Percentiles rank a stretch among this genome's conserved stretches.
These are phyloP conservation scores for Odontocerum albicorne DNA, from an alignment of 2,888 invertebrate genomes.

Conservation along the genomic window DNA sequence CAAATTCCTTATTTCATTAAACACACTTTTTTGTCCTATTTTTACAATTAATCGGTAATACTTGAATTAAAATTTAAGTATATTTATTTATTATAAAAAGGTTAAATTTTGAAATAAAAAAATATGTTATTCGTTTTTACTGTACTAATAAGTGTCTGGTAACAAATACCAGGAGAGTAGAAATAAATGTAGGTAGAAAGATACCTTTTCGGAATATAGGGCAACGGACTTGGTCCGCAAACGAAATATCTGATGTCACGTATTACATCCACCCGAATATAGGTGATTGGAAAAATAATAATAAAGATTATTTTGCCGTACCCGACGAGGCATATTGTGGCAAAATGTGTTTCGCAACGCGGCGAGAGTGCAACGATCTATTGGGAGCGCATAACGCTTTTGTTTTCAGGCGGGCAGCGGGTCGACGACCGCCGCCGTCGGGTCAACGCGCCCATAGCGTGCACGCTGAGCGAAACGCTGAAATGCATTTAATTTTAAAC, in stretches of 20 bases:
- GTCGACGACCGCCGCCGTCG: constrained; percentile 23
- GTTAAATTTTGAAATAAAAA: no score
- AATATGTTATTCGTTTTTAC: no score
- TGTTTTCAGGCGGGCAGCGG: constrained; percentile 50
- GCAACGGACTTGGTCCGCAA: constrained; percentile 12
- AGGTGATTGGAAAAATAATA: not conserved
- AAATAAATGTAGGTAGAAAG: constrained; percentile 6
- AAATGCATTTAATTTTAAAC: no score
- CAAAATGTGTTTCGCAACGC: constrained; percentile 31
- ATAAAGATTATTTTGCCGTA: constrained; percentile 8
- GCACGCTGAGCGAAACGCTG: no score
- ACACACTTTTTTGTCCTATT: no score
- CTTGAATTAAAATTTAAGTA: no score
- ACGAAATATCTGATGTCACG: constrained; percentile 7
- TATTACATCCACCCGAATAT: constrained; percentile 1
- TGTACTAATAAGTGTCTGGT: not conserved
- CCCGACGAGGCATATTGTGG: constrained; percentile 3
- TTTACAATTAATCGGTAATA: no score
- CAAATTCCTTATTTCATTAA: no score
- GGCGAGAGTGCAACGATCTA: constrained; percentile 34
- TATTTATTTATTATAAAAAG: no score
- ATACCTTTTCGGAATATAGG: constrained; percentile 30
- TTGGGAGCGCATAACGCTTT: constrained; percentile 44
- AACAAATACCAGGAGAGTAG: constrained; percentile 15
- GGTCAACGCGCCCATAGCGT: constrained; percentile 26